phyloP scores from a whole-genome alignment of 2,888 invertebrate species.

The Gryllus longicercus region DNA sequence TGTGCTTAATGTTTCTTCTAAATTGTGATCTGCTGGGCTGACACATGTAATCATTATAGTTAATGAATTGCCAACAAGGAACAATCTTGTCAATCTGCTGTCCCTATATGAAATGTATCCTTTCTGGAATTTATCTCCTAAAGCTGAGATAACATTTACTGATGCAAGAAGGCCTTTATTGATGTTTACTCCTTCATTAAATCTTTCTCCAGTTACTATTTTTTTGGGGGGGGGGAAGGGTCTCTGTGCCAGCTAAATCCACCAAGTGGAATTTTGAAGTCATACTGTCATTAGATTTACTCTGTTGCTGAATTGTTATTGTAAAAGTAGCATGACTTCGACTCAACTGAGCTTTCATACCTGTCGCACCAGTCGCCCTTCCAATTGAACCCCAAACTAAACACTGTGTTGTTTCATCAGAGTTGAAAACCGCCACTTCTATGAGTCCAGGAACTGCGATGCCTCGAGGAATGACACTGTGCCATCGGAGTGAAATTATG shows the following conservation, averaged over 20 bases:
- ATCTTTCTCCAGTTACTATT: constrained; percentile 83
- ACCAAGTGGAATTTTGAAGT: constrained; percentile 86
- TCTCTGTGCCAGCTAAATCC: constrained; percentile 87
- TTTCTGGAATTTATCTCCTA: constrained; percentile 63
- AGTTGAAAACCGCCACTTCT: constrained; percentile 59
- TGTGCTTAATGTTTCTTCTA: constrained; percentile 68
- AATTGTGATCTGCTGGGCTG: constrained; percentile 73
- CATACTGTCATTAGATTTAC: constrained; percentile 61
- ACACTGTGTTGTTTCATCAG: constrained; percentile 64
- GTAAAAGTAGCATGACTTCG: constrained; percentile 90
- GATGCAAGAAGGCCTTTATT: constrained; percentile 87
- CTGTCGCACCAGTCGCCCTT: constrained; percentile 81
- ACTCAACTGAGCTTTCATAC: constrained; percentile 87
- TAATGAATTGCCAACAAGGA: constrained; percentile 88
- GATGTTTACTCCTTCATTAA: constrained; percentile 87
- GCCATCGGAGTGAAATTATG: constrained; percentile 49
- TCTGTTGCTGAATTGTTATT: constrained; percentile 59
- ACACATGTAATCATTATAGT: constrained; percentile 95
- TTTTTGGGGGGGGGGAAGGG: constrained; percentile 65
- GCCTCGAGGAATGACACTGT: constrained; percentile 41
- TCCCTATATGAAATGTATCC: constrained; percentile 85
- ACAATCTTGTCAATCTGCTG: constrained; percentile 82
- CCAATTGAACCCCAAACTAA: constrained; percentile 62
- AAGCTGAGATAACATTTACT: constrained; percentile 90
- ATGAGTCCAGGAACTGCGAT: constrained; percentile 57